Conservation (phyloP, 2,888 invertebrate species). For the Ametastegia equiseti region DNA sequence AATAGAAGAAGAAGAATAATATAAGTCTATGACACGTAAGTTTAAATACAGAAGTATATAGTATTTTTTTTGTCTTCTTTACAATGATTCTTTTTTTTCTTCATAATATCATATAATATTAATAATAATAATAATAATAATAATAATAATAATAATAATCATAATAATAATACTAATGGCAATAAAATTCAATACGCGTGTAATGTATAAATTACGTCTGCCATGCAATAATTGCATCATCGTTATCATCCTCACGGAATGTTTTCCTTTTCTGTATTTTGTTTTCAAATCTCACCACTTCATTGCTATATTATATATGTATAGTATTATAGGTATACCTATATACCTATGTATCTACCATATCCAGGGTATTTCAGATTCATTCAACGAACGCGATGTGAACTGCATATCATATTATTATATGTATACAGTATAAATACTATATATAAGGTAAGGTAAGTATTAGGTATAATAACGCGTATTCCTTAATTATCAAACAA, state of each 20-base stretch:
- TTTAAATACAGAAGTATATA: conserved; percentile 6
- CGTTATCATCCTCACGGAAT: conserved; percentile 30
- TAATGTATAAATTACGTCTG: not conserved
- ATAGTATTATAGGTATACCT: not conserved
- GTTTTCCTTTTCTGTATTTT: not conserved
- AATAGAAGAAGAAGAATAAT: not conserved
- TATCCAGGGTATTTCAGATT: conserved; percentile 10
- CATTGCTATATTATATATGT: not conserved
- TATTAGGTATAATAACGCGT: too few relatives aligned
- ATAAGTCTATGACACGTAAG: not conserved
- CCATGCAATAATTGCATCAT: conserved; percentile 12
- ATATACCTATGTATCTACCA: not conserved
- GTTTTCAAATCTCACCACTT: conserved; percentile 3
- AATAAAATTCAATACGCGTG: too few relatives aligned
- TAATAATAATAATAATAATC: not conserved
- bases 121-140: conserved; percentile 11
- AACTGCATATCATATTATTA: not conserved
- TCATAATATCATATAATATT: conserved; percentile 18
- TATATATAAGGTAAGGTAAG: too few relatives aligned
- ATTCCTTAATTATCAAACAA: not conserved
- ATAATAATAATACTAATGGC: not conserved
- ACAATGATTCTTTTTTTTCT: conserved; percentile 49
- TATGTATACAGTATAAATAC: not conserved
- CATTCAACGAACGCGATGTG: not conserved
- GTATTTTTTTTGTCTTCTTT: conserved; percentile 49